A percentile compares a stretch with the other conserved stretches of the same genome.
phyloP scores from a whole-genome alignment of 2,888 invertebrate species.

The Eudasyphora cyanicolor region DNA sequence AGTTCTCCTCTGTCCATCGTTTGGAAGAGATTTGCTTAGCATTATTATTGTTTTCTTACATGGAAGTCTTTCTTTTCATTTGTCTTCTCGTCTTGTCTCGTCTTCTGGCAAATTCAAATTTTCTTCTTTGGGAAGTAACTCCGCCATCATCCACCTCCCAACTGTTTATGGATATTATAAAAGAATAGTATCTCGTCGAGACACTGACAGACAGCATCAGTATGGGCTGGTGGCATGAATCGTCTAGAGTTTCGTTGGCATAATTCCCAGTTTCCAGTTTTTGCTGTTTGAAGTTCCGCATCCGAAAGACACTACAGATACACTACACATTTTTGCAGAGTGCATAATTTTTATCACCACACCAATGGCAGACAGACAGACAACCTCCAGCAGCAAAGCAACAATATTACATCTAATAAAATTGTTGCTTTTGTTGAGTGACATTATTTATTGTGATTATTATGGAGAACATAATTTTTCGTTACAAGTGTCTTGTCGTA shows the following conservation, averaged over 20 bases:
- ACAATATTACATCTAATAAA: not conserved
- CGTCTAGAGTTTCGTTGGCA: slow-evolving; percentile 52
- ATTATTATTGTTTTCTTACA: not conserved
- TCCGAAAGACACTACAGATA: slow-evolving; percentile 32
- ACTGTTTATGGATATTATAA: not conserved
- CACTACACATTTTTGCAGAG: not conserved
- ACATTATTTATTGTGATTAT: slow-evolving; percentile 39
- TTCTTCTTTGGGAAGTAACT: slow-evolving; percentile 5
- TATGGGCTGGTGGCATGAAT: not conserved
- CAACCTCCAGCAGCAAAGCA: no score
- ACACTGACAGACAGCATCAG: not conserved
- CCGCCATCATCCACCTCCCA: not conserved
- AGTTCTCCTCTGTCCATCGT: not conserved
- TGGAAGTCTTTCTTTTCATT: slow-evolving; percentile 6
- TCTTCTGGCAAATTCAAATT: slow-evolving; percentile 9
- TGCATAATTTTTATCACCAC: slow-evolving; percentile 22
- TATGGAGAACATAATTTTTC: slow-evolving; percentile 57
- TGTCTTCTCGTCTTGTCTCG: not conserved
- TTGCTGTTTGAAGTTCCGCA: slow-evolving; percentile 14
- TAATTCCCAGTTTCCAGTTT: slow-evolving; percentile 38
- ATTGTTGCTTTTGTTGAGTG: slow-evolving; percentile 21
- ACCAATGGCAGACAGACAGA: not conserved
- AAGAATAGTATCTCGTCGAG: not conserved
- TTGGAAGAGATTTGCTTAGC: not conserved
- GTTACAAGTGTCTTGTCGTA: slow-evolving; percentile 51